Conservation (phyloP, 2,888 invertebrate species). For the Heliconius ethilla region DNA sequence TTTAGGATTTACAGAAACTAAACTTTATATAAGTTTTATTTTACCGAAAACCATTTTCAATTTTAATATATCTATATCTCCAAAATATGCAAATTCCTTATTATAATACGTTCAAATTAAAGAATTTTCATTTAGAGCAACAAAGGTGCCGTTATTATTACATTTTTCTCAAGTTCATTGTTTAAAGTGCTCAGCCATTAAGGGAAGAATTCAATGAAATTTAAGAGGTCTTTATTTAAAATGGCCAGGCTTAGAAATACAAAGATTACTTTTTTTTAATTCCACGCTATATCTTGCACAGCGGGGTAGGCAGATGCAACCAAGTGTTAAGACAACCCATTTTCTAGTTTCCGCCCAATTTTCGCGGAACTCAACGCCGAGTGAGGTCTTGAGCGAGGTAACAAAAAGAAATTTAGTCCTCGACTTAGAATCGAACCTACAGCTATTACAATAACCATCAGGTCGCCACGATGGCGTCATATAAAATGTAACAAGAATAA, state of each 20-base stretch:
- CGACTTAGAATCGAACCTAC: background rate
- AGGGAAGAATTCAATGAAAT: conserved; percentile 14
- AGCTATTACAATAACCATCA: background rate
- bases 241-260: background rate
- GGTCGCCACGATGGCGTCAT: background rate
- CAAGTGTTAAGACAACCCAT: background rate
- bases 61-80: background rate
- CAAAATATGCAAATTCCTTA: background rate
- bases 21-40: background rate
- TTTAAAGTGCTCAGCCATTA: conserved; percentile 12
- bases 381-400: background rate
- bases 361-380: background rate
- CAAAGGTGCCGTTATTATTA: background rate
- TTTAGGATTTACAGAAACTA: background rate
- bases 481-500: conserved; percentile 9
- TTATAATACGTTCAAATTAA: background rate
- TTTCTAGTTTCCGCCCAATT: background rate
- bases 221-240: conserved; percentile 14
- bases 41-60: background rate
- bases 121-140: conserved; percentile 2
- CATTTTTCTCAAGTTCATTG: conserved; percentile 19
- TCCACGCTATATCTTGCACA: background rate
- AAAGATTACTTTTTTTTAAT: background rate
- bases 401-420: background rate
- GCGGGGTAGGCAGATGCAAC: background rate